phyloP scores from a whole-genome alignment of 30 jellyfish, hydroid and myxozoan genomes.

The Clytia hemisphaerica region DNA sequence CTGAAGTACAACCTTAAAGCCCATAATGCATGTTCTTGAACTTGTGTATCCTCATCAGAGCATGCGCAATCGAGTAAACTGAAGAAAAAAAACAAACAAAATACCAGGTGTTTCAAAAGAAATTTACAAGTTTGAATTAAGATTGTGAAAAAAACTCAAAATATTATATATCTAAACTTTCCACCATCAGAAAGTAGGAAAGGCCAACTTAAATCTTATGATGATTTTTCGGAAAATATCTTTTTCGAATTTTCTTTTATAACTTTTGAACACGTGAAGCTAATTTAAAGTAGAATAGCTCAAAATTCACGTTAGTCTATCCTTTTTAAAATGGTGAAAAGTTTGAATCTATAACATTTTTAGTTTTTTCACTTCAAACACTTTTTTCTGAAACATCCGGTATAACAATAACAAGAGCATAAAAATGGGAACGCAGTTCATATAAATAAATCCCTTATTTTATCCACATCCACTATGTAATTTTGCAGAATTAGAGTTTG shows the following conservation, averaged over 20 bases:
- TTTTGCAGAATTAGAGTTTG: too few species aligned
- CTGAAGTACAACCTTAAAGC: conserved; percentile 54
- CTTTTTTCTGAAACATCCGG: too few species aligned
- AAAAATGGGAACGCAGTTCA: too few species aligned
- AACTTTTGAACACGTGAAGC: neutral
- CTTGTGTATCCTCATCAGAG: conserved; percentile 39
- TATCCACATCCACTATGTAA: too few species aligned
- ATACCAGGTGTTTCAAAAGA: neutral
- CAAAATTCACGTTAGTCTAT: too few species aligned
- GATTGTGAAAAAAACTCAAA: neutral
- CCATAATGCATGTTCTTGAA: conserved; percentile 61
- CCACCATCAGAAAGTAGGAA: neutral
- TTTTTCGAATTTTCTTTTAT: neutral
- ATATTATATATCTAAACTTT: neutral
- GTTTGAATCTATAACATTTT: too few species aligned
- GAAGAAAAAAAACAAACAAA: neutral
- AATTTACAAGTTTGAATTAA: neutral
- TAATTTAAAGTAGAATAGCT: too few species aligned
- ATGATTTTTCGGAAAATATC: neutral
- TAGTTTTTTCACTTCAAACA: too few species aligned
- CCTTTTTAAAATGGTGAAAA: too few species aligned
- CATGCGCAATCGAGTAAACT: conserved; percentile 59
- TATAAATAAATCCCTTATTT: too few species aligned
- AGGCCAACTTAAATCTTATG: neutral
- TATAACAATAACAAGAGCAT: too few species aligned